These are phyloP conservation scores for Dinomys branickii DNA, from an alignment of 2,113 vertebrate species.

Conservation along the genomic window DNA sequence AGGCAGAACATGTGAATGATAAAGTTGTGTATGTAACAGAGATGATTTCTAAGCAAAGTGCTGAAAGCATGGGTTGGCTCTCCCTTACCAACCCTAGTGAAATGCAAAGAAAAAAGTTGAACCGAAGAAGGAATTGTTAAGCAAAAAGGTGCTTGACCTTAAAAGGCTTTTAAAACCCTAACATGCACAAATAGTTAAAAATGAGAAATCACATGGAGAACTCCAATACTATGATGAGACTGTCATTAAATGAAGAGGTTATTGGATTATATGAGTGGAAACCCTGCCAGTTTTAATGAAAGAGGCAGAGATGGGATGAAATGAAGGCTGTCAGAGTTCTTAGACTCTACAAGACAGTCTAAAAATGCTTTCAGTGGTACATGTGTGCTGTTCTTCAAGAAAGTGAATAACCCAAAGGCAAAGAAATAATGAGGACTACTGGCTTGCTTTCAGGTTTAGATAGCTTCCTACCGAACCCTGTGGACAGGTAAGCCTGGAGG, in stretches of 20 bases:
- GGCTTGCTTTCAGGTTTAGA: background rate
- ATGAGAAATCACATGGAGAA: background rate
- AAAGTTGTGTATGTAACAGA: background rate
- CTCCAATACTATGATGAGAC: background rate
- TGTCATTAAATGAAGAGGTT: background rate
- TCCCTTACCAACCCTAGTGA: background rate
- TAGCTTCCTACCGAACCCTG: background rate
- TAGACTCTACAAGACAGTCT: background rate
- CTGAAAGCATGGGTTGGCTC: background rate
- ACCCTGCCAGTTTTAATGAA: background rate
- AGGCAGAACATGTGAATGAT: background rate
- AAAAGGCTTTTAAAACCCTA: background rate
- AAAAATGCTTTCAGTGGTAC: background rate
- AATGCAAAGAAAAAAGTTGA: background rate
- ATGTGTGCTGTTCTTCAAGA: background rate
- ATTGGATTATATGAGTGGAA: background rate
- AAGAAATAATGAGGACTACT: background rate
- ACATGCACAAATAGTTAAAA: background rate
- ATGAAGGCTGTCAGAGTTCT: background rate
- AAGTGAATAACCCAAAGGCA: background rate
- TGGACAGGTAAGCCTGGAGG: background rate
- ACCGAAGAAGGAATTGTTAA: background rate
- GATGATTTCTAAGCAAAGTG: background rate
- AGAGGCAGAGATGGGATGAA: background rate
- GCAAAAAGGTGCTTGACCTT: background rate